phyloP scores from a whole-genome alignment of 2,888 invertebrate species.

The Odontocerum albicorne region DNA sequence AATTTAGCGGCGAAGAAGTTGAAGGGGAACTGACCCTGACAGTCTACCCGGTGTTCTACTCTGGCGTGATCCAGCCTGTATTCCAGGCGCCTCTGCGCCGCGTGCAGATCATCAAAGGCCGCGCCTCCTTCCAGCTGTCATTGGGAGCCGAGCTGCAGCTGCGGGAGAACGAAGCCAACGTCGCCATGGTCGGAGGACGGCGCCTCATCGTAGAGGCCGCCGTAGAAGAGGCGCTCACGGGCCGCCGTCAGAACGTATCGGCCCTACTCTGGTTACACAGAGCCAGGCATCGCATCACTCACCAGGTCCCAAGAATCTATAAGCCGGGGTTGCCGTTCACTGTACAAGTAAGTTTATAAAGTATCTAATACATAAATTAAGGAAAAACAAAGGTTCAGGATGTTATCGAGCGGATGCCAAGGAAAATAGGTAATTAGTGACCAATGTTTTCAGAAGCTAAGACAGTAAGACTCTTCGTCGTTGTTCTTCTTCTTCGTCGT shows the following conservation, averaged over 20 bases:
- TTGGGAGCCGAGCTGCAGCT: conserved; percentile 74
- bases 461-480: too few relatives aligned
- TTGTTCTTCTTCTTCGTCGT: too few relatives aligned
- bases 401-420: too few relatives aligned
- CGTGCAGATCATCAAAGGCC: conserved; percentile 67
- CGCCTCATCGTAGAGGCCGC: conserved; percentile 84
- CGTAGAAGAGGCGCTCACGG: conserved; percentile 87
- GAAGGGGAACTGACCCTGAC: conserved; percentile 84
- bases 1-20: conserved; percentile 84
- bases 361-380: too few relatives aligned
- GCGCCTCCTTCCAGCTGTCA: conserved; percentile 72
- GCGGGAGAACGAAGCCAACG: conserved; percentile 62
- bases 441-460: too few relatives aligned
- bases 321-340: conserved; percentile 86
- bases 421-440: too few relatives aligned
- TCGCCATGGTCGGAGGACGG: conserved; percentile 65
- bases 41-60: conserved; percentile 80
- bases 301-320: conserved; percentile 83
- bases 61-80: conserved; percentile 77
- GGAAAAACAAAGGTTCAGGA: too few relatives aligned
- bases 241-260: conserved; percentile 78
- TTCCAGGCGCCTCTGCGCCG: conserved; percentile 73
- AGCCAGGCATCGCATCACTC: conserved; percentile 74
- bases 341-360: conserved; percentile 66
- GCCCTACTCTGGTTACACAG: conserved; percentile 75